These are phyloP conservation scores for Pan paniscus DNA, from an alignment of 2,113 vertebrate genomes.

Conservation along the genomic window DNA sequence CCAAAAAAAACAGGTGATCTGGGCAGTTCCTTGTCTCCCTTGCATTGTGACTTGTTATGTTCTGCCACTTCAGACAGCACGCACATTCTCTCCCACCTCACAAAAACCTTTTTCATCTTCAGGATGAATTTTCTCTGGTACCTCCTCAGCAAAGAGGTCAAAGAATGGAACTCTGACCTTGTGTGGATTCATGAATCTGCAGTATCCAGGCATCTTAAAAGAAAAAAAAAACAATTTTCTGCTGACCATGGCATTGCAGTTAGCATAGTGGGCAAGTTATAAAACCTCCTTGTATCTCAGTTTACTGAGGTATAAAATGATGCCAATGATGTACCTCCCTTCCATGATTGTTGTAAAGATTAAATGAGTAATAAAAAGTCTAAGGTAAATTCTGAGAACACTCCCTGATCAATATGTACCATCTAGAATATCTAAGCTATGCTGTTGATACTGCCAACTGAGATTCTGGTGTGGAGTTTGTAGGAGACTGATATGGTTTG, in stretches of 20 bases:
- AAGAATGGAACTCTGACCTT: background rate
- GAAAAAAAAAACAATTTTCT: background rate
- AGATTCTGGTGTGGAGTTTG: background rate
- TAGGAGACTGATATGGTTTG: too few species aligned
- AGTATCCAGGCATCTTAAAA: background rate
- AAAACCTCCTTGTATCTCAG: background rate
- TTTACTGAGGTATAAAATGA: background rate
- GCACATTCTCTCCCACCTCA: background rate
- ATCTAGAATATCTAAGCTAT: background rate
- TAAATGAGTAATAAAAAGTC: background rate
- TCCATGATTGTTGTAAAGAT: background rate
- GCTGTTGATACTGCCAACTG: background rate
- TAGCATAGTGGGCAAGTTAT: background rate
- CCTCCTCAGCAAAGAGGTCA: background rate
- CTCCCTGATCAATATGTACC: rapidly evolving
- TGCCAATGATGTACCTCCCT: background rate
- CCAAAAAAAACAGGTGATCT: background rate
- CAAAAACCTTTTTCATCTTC: background rate
- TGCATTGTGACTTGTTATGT: too few species aligned
- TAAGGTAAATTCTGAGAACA: background rate
- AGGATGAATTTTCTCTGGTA: background rate
- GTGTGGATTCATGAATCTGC: background rate
- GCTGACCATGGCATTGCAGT: background rate
- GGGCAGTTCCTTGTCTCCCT: too few species aligned
- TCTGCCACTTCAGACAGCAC: background rate